A percentile compares a stretch with the other conserved stretches of the same genome.
Conservation (phyloP, 2,888 invertebrate genomes). For the Busseola fusca region DNA sequence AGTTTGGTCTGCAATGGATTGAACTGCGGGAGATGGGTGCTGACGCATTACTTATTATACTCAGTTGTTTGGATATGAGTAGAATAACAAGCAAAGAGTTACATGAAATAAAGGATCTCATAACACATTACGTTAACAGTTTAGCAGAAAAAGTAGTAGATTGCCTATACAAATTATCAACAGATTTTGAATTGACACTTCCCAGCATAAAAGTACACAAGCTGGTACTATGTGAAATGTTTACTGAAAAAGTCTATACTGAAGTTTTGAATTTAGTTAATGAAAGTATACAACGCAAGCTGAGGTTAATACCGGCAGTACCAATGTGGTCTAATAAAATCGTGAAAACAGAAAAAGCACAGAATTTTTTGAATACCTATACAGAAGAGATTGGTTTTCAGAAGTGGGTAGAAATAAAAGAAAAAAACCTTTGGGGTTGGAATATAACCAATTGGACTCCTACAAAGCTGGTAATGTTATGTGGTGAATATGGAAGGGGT, state of each 20-base stretch:
- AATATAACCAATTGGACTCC: slow-evolving; percentile 78
- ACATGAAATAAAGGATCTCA: slow-evolving; percentile 67
- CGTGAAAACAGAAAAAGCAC: slow-evolving; percentile 66
- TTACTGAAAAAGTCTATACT: slow-evolving; percentile 75
- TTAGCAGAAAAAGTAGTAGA: slow-evolving; percentile 74
- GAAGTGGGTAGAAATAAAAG: slow-evolving; percentile 78
- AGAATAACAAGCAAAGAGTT: slow-evolving; percentile 70
- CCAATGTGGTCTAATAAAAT: slow-evolving; percentile 72
- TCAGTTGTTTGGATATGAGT: slow-evolving; percentile 78
- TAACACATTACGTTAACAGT: slow-evolving; percentile 71
- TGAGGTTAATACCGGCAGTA: slow-evolving; percentile 70
- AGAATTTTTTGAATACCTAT: slow-evolving; percentile 76
- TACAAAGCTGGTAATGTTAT: slow-evolving; percentile 76
- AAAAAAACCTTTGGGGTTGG: slow-evolving; percentile 84
- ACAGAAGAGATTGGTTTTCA: slow-evolving; percentile 70
- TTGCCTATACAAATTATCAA: slow-evolving; percentile 69
- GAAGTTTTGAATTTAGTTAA: slow-evolving; percentile 73
- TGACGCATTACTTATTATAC: slow-evolving; percentile 76
- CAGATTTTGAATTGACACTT: slow-evolving; percentile 59
- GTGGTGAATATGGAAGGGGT: slow-evolving; percentile 82
- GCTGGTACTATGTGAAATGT: slow-evolving; percentile 67
- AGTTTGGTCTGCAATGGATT: slow-evolving; percentile 82
- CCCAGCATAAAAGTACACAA: slow-evolving; percentile 62
- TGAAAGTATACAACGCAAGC: slow-evolving; percentile 69
- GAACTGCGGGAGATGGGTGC: slow-evolving; percentile 69